Conservation (phyloP, 2,113 vertebrate genomes). For the Brienomyrus brachyistius region DNA sequence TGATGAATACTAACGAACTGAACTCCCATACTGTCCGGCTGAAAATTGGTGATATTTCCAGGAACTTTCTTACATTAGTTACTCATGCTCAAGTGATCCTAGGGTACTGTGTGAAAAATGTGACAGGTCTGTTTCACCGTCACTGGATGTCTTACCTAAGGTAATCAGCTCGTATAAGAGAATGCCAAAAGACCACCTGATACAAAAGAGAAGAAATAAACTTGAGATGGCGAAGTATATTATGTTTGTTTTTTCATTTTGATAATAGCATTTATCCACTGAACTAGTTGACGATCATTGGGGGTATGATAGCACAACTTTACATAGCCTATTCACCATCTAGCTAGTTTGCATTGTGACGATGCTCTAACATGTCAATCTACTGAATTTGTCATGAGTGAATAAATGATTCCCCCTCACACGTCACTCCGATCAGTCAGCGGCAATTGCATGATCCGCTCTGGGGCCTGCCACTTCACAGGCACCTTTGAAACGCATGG, state of each 20-base stretch:
- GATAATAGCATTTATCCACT: neutral
- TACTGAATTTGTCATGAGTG: neutral
- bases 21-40: neutral
- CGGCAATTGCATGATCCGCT: slow-evolving; percentile 48
- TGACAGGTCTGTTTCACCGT: neutral
- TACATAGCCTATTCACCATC: neutral
- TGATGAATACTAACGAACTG: neutral
- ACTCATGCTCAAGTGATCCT: neutral
- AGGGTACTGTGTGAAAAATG: neutral
- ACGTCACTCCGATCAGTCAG: slow-evolving; percentile 54
- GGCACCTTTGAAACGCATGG: slow-evolving; percentile 44
- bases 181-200: slow-evolving; percentile 62
- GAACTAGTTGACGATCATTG: neutral
- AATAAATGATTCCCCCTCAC: slow-evolving; percentile 40
- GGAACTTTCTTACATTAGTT: neutral
- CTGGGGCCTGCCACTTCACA: slow-evolving; percentile 59
- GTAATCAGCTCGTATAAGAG: slow-evolving; percentile 59
- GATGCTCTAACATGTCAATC: neutral
- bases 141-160: slow-evolving; percentile 45
- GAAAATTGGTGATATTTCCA: neutral
- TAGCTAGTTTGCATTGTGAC: neutral
- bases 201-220: neutral
- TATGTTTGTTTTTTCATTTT: neutral
- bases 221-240: neutral
- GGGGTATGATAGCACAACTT: neutral